A percentile compares a stretch with the other conserved stretches of the same genome.
Evolutionary conservation across 2,113 vertebrate species (phyloP).

Genomic region (Artemisiospiza belli): DNA sequence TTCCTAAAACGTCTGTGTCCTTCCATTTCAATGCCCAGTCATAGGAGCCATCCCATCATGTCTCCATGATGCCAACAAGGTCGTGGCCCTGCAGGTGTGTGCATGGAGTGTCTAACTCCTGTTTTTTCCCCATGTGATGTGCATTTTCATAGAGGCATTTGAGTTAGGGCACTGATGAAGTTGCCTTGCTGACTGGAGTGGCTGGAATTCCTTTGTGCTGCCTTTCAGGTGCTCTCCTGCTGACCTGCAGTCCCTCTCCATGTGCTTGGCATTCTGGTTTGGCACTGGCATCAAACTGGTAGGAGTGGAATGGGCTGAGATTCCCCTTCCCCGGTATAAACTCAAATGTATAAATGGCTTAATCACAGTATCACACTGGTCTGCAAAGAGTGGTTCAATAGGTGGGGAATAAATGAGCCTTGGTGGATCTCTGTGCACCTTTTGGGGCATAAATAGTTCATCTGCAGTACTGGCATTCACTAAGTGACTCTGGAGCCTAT

Average conservation of each 20-base stretch:
- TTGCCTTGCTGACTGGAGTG: neutral
- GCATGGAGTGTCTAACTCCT: neutral
- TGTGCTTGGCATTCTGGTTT: neutral
- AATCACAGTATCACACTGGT: neutral
- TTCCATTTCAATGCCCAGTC: neutral
- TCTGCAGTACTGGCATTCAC: neutral
- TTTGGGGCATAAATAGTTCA: neutral
- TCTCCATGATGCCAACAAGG: neutral
- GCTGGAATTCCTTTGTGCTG: neutral
- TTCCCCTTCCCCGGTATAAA: neutral
- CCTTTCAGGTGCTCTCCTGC: neutral
- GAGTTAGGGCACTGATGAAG: rapidly evolving
- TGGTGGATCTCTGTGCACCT: neutral
- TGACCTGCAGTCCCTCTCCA: neutral
- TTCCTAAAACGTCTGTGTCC: neutral
- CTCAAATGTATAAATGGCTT: neutral
- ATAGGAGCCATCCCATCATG: neutral
- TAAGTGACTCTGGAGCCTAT: neutral
- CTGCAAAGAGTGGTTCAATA: neutral
- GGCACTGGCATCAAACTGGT: neutral
- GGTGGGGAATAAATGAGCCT: neutral
- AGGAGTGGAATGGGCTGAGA: neutral
- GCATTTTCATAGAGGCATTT: neutral
- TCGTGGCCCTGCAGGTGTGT: neutral
- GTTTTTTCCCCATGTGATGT: neutral